Conservation (phyloP, 2,888 invertebrate species). For the Zygothrica quintamaculata region DNA sequence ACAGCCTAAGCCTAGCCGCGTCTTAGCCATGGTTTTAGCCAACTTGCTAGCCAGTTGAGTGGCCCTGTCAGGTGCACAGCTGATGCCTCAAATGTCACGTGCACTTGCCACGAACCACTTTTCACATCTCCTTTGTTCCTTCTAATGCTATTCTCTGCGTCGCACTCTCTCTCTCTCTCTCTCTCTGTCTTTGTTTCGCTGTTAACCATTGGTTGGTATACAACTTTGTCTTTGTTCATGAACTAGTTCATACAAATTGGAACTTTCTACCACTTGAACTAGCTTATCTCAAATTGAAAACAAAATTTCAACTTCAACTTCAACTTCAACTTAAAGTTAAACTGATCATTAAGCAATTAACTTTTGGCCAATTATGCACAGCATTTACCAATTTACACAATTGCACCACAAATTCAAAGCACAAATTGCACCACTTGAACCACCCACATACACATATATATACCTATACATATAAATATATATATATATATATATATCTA, state of each 20-base stretch:
- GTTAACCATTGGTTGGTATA: too few species aligned
- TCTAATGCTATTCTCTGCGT: too few species aligned
- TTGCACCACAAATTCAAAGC: slow-evolving; percentile 14
- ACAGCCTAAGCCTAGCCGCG: slow-evolving; percentile 22
- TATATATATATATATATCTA: too few species aligned
- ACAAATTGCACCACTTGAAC: slow-evolving; percentile 1
- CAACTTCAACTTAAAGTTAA: slow-evolving; percentile 2
- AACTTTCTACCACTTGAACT: slow-evolving; percentile 38
- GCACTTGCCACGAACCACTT: slow-evolving; percentile 7
- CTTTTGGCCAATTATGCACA: slow-evolving; percentile 30
- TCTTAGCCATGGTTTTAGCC: slow-evolving; percentile 30
- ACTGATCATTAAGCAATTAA: slow-evolving; percentile 51
- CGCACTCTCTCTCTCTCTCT: too few species aligned
- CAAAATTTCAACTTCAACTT: too few species aligned
- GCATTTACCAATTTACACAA: slow-evolving; percentile 25
- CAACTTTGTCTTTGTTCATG: slow-evolving; percentile 17
- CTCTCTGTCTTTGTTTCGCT: too few species aligned
- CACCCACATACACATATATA: too few species aligned
- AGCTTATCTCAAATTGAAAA: slow-evolving; percentile 12
- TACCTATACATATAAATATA: too few species aligned
- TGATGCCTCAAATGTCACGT: slow-evolving; percentile 53
- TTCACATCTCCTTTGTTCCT: too few species aligned
- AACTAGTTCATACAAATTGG: slow-evolving; percentile 58
- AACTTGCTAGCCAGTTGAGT: slow-evolving; percentile 23
- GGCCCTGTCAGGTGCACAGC: slow-evolving; percentile 37